Base-by-base conservation (phyloP, 2,888 invertebrate genomes). In the Drosophila demipolita region DNA sequence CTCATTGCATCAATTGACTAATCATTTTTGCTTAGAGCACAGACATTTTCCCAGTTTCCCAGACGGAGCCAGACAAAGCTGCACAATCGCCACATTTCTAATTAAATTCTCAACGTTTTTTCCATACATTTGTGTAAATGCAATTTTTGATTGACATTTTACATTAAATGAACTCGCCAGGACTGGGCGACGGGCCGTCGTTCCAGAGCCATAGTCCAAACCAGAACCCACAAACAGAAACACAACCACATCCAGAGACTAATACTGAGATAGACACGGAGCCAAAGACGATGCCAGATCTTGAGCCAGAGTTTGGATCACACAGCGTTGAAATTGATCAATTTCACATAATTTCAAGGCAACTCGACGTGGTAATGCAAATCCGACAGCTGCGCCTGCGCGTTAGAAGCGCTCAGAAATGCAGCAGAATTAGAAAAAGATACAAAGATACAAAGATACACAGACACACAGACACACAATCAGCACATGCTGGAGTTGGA, bases 261-360 rank as follows among this genome's bases (percentile, higher is more conserved):
- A 36, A 53, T 11, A 58, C 66, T 26, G 35, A 36, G 66, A 36
- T 33, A 45, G 66, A 42, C 36, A 26, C 35, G 38, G 1, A 42
- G 33, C 29, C 17, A 23, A 1, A 53, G 50, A 35, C 38, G 42
- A n/a, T 29, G 36, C 20, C 35, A 9, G 23, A 59, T 50, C 5
- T 12, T 53, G 15, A 60, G 45, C 20, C 12, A 35, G 48, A 62
- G 52, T 29, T 45, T 53, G 66, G 63, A 70, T 83, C 71, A 79
- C 87, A 79, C 72, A 80, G 87, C 91, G 92, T 90, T 91, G 91
- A 91, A 92, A 91, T 91, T 91, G 91, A 91, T 91, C 92, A 91
- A 91, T 91, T 91, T 91, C 91, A 91, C 88, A 91, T 90, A 91
- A 91, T 90, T 87, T 85, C 81, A 82, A 78, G 81, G 80, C 75